Conservation (phyloP, 2,797 vertebrate genomes). For the Enteromius fasciolatus region DNA sequence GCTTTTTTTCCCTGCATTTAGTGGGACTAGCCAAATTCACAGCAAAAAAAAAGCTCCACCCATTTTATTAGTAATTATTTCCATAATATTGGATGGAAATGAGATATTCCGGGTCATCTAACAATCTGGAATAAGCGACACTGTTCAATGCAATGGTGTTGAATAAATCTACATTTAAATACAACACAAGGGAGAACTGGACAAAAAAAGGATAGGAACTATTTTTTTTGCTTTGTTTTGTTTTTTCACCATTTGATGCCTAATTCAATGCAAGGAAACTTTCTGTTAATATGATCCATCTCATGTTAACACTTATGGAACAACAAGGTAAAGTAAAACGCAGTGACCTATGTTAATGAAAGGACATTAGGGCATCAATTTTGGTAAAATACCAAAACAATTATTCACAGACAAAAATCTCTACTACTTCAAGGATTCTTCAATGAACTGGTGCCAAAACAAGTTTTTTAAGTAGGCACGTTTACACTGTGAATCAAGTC, state of each 20-base stretch:
- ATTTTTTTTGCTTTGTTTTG: not conserved
- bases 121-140: not conserved
- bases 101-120: not conserved
- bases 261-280: not conserved
- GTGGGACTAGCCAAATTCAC: not conserved
- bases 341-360: not conserved
- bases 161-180: not conserved
- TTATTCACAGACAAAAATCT: not conserved
- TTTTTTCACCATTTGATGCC: not conserved
- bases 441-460: not conserved
- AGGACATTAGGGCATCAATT: not conserved
- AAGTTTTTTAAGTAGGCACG: not conserved
- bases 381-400: not conserved
- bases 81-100: not conserved
- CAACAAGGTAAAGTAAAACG: not conserved
- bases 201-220: not conserved
- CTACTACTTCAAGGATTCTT: not conserved
- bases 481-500: not conserved
- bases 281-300: not conserved
- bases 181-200: not conserved
- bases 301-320: not conserved
- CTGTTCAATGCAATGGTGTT: not conserved
- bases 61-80: not conserved
- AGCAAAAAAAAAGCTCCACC: not conserved
- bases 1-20: not conserved